Conservation (phyloP, 2,113 vertebrate genomes). For the Euleptes europaea region DNA sequence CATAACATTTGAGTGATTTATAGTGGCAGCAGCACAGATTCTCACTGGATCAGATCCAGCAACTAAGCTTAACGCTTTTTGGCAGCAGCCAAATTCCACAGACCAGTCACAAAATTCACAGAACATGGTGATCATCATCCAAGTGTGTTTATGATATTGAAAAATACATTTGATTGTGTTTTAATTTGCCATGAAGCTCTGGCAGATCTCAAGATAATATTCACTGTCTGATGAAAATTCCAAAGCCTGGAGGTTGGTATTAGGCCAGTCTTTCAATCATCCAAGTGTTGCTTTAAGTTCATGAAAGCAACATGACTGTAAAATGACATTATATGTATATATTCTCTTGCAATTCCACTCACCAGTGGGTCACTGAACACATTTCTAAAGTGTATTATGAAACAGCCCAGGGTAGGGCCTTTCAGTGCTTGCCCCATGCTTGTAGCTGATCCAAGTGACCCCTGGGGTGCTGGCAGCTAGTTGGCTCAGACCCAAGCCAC, state of each 20-base stretch:
- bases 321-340: not conserved
- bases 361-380: not conserved
- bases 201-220: constrained; percentile 22
- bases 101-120: constrained; percentile 48
- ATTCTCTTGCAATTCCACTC: not conserved
- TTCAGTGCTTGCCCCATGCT: too few species aligned
- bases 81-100: constrained; percentile 51
- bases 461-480: too few species aligned
- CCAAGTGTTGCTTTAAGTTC: not conserved
- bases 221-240: constrained; percentile 12
- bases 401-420: too few species aligned
- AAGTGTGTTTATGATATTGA: constrained; percentile 34
- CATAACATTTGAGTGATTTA: constrained; percentile 38
- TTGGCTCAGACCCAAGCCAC: too few species aligned
- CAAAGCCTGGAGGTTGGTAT: not conserved
- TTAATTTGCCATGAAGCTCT: constrained; percentile 35
- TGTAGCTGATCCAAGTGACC: too few species aligned
- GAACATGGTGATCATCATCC: constrained; percentile 45
- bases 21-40: constrained; percentile 32
- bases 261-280: constrained; percentile 29
- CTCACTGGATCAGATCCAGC: constrained; percentile 47
- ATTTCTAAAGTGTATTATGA: not conserved
- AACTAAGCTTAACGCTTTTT: not conserved
- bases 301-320: not conserved
- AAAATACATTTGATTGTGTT: constrained; percentile 48